Conservation (phyloP, 2,797 vertebrate species). For the Thalassophryne amazonica region DNA sequence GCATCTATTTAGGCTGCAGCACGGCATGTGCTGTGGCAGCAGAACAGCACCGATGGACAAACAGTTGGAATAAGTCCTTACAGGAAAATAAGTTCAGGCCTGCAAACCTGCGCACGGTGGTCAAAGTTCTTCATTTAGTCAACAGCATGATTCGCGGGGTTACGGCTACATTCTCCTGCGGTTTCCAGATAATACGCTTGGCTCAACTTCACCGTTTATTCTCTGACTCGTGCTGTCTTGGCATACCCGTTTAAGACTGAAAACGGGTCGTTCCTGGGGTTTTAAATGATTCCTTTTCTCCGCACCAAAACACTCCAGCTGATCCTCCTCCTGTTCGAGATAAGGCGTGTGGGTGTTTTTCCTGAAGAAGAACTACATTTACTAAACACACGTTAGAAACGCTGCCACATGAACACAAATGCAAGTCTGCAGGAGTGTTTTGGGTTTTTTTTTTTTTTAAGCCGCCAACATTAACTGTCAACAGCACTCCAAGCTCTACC, state of each 20-base stretch:
- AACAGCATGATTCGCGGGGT: constrained; percentile 7
- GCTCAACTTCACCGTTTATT: constrained; percentile 27
- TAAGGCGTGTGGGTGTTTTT: not conserved
- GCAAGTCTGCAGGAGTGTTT: not conserved
- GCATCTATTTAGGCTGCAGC: constrained; percentile 25
- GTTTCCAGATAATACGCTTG: constrained; percentile 16
- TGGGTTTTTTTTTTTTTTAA: not conserved
- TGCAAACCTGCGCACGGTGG: constrained; percentile 16
- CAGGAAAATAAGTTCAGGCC: constrained; percentile 14
- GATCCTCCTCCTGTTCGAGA: not conserved
- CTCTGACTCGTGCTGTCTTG: constrained; percentile 27
- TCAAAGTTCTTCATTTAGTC: constrained; percentile 17
- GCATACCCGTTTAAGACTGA: constrained; percentile 12
- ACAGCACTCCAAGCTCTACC: constrained; percentile 1
- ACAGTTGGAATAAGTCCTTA: constrained; percentile 40
- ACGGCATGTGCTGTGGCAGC: constrained; percentile 27
- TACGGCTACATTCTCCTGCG: constrained; percentile 15
- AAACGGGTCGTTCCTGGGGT: not conserved
- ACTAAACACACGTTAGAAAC: not conserved
- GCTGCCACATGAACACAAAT: not conserved
- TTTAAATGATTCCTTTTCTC: not conserved
- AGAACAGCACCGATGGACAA: constrained; percentile 12
- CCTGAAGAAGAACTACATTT: constrained; percentile 2
- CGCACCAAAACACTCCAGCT: not conserved
- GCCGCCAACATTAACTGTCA: constrained; percentile 5